Evolutionary conservation across 1,140 invertebrate species (phyloP).

Genomic region (Dufourea novaeangliae): DNA sequence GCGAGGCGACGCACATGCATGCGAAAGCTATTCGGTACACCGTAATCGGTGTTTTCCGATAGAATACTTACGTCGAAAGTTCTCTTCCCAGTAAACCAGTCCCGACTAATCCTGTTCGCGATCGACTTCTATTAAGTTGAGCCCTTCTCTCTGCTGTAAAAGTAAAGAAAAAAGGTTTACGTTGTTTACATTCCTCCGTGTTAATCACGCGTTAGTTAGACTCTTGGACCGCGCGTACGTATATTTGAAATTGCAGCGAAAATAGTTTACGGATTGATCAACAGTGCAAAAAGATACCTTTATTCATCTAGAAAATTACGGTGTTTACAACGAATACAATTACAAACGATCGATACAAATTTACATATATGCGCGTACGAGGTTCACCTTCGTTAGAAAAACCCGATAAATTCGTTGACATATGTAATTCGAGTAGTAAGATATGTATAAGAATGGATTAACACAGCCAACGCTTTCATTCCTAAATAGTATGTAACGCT

Average conservation of each 20-base stretch:
- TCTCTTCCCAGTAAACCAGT: slow-evolving; percentile 82
- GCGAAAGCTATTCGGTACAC: no score
- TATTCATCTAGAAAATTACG: slow-evolving; percentile 35
- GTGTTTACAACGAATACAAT: slow-evolving; percentile 35
- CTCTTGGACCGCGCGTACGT: neutral
- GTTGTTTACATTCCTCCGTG: slow-evolving; percentile 18
- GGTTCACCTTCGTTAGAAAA: neutral
- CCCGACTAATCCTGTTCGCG: slow-evolving; percentile 88
- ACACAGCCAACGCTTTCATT: neutral
- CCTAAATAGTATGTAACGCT: neutral
- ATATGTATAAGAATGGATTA: neutral
- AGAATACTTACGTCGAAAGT: slow-evolving; percentile 82
- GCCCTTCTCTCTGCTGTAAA: slow-evolving; percentile 91
- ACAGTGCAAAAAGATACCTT: slow-evolving; percentile 21
- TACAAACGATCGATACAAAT: slow-evolving; percentile 32
- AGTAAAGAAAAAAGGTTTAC: slow-evolving; percentile 51
- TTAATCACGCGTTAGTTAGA: neutral
- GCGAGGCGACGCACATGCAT: neutral
- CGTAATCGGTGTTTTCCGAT: neutral
- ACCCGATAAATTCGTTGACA: neutral
- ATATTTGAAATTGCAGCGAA: neutral
- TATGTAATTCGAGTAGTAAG: no score
- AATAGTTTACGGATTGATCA: slow-evolving; percentile 8
- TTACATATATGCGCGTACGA: neutral
- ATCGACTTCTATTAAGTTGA: slow-evolving; percentile 92